Evolutionary conservation across 2,113 vertebrate species (phyloP), one percentile per base, ranked within the genome.

Genomic region (Ammodramus savannarum): DNA sequence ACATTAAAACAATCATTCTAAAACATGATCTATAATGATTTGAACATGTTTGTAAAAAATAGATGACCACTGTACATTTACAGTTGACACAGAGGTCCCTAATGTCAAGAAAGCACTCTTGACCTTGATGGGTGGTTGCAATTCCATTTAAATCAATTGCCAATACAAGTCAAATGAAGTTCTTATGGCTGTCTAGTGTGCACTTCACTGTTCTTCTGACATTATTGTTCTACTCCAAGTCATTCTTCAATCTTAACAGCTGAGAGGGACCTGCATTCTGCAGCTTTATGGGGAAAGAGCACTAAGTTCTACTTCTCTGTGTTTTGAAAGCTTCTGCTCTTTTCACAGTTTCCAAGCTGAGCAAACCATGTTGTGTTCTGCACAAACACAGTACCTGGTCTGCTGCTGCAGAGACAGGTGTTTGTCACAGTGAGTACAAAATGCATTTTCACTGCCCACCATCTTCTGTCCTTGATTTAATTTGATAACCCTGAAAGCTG

Each of bases 261-360:
- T 96, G 93, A 95, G 97, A 96, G 55, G 76, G 94, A 96, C 91
- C 48, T 82, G 73, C 76, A 65, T 95, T 92, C 79, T 85, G 87
- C 49, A 84, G 87, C 94, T 95, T 97, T 92, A 97, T 96, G 95
- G 87, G 94, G 87, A 97, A 92, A 85, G 78, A 94, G 48, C 84
- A 78, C 75, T 29, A 86, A 94, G 72, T 95, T 97, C 72, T 74
- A 72, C 82, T 96, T 96, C 71, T 78, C 81, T 76, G 58, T 91
- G 51, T 85, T 97, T 90, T 92, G 94, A 96, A 88, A 95, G 84
- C 71, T 86, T 87, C 63, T 21, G 49, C 44, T 78, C 32, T 36
- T 80, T 92, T 69, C 61, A 13, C 55, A 58, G 10, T 91, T 91
- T 95, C 51, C 55, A 83, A 66, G 66, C 38, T 17, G 26, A 91